phyloP scores from a whole-genome alignment of 2,797 vertebrate species.

The Chromobotia macracanthus region DNA sequence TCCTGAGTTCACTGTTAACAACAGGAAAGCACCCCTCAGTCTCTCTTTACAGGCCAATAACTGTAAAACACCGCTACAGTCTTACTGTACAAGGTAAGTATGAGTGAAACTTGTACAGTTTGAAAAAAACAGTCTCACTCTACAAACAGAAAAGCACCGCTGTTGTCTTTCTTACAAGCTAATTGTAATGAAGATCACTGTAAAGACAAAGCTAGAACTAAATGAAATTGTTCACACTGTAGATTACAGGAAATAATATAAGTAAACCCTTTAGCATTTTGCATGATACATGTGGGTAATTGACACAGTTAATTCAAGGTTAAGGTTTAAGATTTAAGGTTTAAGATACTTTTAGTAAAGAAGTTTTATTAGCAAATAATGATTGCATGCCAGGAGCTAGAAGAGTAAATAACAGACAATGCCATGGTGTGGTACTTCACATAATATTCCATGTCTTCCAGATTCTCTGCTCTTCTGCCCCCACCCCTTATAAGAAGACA shows the following conservation, averaged over 20 bases:
- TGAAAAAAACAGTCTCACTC: too few species aligned
- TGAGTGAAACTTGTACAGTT: too few species aligned
- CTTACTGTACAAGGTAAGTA: too few species aligned
- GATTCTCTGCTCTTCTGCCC: constrained; percentile 23
- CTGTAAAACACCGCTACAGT: too few species aligned
- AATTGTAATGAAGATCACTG: too few species aligned
- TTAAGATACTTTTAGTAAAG: background rate
- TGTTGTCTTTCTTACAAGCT: too few species aligned
- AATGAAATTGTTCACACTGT: too few species aligned
- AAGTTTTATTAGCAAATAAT: background rate
- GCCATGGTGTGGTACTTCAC: constrained; percentile 58
- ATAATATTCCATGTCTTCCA: constrained; percentile 45
- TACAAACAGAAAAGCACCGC: too few species aligned
- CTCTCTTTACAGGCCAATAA: too few species aligned
- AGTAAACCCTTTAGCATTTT: background rate
- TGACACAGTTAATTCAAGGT: background rate
- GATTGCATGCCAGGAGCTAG: constrained; percentile 9
- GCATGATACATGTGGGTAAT: background rate
- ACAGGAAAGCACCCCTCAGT: background rate
- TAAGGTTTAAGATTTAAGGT: background rate
- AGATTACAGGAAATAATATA: background rate
- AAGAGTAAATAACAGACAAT: constrained; percentile 30
- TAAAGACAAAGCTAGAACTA: too few species aligned
- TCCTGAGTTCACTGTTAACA: background rate
- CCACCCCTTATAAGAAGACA: constrained; percentile 68